Evolutionary conservation across 2,797 vertebrate genomes (phyloP).

Genomic region (Phrynocephalus guinanensis): DNA sequence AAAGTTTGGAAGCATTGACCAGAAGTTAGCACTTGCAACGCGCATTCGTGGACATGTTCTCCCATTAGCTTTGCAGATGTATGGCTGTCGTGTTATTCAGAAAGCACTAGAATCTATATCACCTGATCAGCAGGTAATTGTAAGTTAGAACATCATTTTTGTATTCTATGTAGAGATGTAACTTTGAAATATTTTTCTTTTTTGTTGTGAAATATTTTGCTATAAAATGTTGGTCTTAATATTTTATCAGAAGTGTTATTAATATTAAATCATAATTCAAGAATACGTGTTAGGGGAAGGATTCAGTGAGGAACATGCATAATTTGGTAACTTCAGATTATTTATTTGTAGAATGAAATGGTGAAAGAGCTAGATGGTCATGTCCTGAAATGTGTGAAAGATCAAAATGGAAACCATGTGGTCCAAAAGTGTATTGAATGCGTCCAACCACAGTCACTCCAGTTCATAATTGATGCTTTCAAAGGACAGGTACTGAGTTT

Average conservation of each 20-base stretch:
- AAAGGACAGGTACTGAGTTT: slow-evolving; percentile 84
- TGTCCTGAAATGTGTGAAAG: slow-evolving; percentile 90
- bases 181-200: slow-evolving; percentile 13
- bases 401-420: slow-evolving; percentile 91
- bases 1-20: slow-evolving; percentile 96
- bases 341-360: slow-evolving; percentile 84
- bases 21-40: slow-evolving; percentile 93
- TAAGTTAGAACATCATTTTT: slow-evolving; percentile 79
- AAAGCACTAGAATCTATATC: slow-evolving; percentile 97
- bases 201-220: slow-evolving; percentile 7
- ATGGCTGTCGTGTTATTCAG: slow-evolving; percentile 97
- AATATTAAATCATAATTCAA: neutral
- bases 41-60: slow-evolving; percentile 96
- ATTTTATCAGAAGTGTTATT: neutral
- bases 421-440: slow-evolving; percentile 91
- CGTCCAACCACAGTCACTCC: slow-evolving; percentile 88
- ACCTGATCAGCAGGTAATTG: slow-evolving; percentile 99
- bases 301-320: slow-evolving; percentile 3
- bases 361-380: slow-evolving; percentile 89
- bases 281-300: neutral
- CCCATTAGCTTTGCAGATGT: slow-evolving; percentile 95
- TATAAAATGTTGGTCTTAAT: neutral
- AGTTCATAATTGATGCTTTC: slow-evolving; percentile 90
- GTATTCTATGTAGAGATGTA: slow-evolving; percentile 43
- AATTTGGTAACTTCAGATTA: slow-evolving; percentile 20